phyloP scores from a whole-genome alignment of 1,140 invertebrate genomes.

The Mizuhopecten yessoensis region DNA sequence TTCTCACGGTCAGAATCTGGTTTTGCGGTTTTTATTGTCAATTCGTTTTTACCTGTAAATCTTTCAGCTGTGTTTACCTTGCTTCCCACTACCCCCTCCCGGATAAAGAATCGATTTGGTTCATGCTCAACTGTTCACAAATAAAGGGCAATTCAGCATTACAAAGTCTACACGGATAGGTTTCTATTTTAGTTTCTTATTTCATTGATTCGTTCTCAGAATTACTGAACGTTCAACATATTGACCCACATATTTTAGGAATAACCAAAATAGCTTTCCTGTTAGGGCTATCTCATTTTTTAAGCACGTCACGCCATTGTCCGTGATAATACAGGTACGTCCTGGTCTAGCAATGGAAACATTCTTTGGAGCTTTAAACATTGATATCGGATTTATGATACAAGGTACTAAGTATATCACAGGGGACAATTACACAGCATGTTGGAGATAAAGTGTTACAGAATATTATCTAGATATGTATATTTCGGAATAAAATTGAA shows the following conservation, averaged over 20 bases:
- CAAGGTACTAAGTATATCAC: too few relatives aligned
- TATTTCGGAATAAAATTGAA: too few relatives aligned
- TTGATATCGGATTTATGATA: too few relatives aligned
- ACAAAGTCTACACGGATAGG: neutral
- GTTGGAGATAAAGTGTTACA: too few relatives aligned
- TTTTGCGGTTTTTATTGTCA: constrained; percentile 6
- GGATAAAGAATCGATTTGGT: neutral
- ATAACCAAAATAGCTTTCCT: too few relatives aligned
- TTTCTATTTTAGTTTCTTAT: neutral
- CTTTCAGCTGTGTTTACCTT: neutral
- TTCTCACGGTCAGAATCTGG: neutral
- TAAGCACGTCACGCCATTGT: too few relatives aligned
- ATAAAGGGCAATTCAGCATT: neutral
- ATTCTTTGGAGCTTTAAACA: too few relatives aligned
- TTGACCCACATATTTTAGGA: neutral
- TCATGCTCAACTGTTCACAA: neutral
- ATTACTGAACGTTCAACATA: neutral
- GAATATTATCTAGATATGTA: too few relatives aligned
- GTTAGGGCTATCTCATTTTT: too few relatives aligned
- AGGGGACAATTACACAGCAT: too few relatives aligned
- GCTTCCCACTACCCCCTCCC: neutral
- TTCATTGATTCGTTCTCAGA: neutral
- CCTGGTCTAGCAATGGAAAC: too few relatives aligned
- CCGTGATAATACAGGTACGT: too few relatives aligned
- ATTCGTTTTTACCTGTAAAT: constrained; percentile 21